A percentile compares a stretch with the other conserved stretches of the same genome.
Evolutionary conservation across 2,113 vertebrate genomes (phyloP).

Genomic region (Chloropsis hardwickii): DNA sequence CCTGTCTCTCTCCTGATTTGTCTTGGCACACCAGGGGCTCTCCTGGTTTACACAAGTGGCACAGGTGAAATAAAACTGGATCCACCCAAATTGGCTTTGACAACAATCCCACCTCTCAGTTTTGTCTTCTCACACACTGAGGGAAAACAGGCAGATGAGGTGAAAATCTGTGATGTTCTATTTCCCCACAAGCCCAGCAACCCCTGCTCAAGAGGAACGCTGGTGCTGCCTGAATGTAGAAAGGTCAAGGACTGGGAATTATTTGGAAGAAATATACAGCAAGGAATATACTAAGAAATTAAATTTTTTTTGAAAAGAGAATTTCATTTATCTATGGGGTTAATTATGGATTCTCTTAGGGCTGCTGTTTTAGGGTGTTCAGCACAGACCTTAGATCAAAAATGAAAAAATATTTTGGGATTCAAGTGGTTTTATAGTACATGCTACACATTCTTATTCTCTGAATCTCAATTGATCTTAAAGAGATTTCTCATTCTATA

Average conservation of each 20-base stretch:
- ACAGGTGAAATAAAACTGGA: neutral
- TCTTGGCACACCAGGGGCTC: neutral
- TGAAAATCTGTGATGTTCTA: neutral
- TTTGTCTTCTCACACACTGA: neutral
- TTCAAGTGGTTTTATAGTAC: neutral
- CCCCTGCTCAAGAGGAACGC: rapidly evolving
- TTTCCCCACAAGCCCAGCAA: neutral
- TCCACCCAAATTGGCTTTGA: neutral
- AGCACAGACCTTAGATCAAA: neutral
- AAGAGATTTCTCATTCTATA: neutral
- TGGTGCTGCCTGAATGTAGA: neutral
- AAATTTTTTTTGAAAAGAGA: neutral
- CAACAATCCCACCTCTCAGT: neutral
- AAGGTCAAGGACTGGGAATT: neutral
- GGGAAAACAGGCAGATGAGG: neutral
- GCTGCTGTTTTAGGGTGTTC: neutral
- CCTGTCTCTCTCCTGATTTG: neutral
- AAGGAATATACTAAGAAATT: neutral
- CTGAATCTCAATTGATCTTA: neutral
- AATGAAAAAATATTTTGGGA: neutral
- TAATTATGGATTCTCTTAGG: neutral
- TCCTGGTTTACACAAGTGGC: neutral
- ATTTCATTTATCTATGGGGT: neutral
- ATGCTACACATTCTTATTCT: neutral
- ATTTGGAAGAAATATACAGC: neutral